Base-by-base conservation (phyloP, 2,113 vertebrate species). In the Microtus ochrogaster region DNA sequence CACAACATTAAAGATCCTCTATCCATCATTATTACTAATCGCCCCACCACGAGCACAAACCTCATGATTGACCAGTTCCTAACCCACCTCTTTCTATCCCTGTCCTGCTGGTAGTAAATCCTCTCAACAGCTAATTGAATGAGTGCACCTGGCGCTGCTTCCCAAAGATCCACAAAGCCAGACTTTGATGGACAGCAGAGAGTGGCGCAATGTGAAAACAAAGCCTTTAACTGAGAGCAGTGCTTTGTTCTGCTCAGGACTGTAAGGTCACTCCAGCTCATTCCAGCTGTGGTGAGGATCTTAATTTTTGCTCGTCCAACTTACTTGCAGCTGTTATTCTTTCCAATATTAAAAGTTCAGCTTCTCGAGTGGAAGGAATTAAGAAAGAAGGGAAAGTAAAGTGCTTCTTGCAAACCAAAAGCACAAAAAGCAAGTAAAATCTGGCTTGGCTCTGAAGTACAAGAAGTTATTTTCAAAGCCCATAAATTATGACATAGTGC, bases 391-490 rank as follows among this genome's bases (percentile, higher is more conserved):
- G 76, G n/a, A 76, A 94, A 19, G 33, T 52, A 90, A 89, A 66
- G 44, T 58, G 68, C 96, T 96, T 30, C 36, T 92, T 96, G 65
- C 68, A 92, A 97, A 8, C 90, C 92, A 96, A 97, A 98, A 97
- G 95, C 76, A 82, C 92, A 84, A 93, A 41, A 96, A 94, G 91
- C 95, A 95, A 96, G 97, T 96, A 83, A 73, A 96, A 96, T 89
- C 92, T 97, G 94, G 76, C 88, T 91, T 95, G 92, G 89, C 88
- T 97, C 94, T 97, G 85, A 96, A 97, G 86, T 93, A 96, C 94
- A 97, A 98, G 97, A 97, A 98, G 96, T 97, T 98, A 92, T 96
- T 97, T 98, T 98, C 94, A 97, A 98, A 98, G 89, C 95, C 92
- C 96, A 92, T 96, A 98, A 98, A 98, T 98, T 94, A 96, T 98